Base-by-base conservation (phyloP, 1,140 invertebrate species). In the Drosophila subpulchrella region DNA sequence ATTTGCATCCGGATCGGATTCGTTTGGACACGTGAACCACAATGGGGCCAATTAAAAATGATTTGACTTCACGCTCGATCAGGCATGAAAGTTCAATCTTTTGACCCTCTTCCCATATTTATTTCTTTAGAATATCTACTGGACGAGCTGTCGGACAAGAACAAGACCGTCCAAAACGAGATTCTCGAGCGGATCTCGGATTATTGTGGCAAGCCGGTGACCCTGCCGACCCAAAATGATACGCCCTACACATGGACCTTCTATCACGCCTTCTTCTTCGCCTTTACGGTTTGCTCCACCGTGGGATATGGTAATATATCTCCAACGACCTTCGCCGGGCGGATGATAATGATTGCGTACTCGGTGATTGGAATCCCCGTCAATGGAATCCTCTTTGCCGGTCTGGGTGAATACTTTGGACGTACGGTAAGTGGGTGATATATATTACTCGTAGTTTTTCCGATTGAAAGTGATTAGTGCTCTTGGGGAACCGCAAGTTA, bases 351-450 rank as follows among this genome's bases (percentile, higher is more conserved):
- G 94, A 98, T 99, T 80, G 95, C 97, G 63, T 99, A 99, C 91
- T 97, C 96, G 0, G 93, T 99, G 15, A 95, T 99, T 61, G 98
- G 98, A n/a, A 98, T 99, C 68, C 98, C 98, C 0, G 95, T 99
- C 88, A 98, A 98, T 86, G 97, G 97, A 92, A 97, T 98, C 54
- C 93, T 98, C 10, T 94, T 98, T 17, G 94, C 96, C 1, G 96
- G 95, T 42, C 91, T 97, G 7, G 97, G 96, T 53, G 96, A 97
- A 81, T 97, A 96, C 88, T 98, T 97, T 84, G 95, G 95, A n/a
- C 93, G 94, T 75, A 95, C 93, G 93, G 96, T 95, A 93, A 94
- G 90, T 11, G 17, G 4, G 5, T 3, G 4, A 4, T 27, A 27
- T 4, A 5, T 27, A 5, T 27, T 27, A 27, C 3, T 27, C 1